These are phyloP conservation scores for Delphinapterus leucas DNA, from an alignment of 2,113 vertebrate genomes.

Conservation along the genomic window DNA sequence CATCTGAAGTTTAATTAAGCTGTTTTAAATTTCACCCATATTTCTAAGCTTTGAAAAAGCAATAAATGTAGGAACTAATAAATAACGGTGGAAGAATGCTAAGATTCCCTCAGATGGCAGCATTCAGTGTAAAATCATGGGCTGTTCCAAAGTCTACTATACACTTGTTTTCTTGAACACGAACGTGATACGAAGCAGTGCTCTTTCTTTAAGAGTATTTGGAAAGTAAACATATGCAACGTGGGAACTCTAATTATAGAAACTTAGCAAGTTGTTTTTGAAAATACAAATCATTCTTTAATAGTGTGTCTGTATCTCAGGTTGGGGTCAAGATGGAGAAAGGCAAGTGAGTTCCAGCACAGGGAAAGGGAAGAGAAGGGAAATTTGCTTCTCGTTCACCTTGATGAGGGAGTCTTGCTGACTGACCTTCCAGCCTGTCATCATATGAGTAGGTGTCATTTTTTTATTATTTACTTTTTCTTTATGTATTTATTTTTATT, in stretches of 20 bases:
- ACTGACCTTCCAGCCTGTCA: background rate
- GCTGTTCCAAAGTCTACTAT: background rate
- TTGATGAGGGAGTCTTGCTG: background rate
- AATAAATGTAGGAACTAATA: slow-evolving; percentile 77
- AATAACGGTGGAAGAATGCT: slow-evolving; percentile 60
- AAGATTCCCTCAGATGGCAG: slow-evolving; percentile 60
- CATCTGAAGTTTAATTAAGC: slow-evolving; percentile 85
- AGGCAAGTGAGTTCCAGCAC: background rate
- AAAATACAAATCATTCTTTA: background rate
- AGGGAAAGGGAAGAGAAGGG: background rate
- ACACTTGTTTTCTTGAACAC: background rate
- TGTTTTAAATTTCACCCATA: slow-evolving; percentile 82
- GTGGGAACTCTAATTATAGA: background rate
- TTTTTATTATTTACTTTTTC: background rate
- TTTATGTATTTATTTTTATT: background rate
- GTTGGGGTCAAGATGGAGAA: background rate
- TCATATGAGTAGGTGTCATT: background rate
- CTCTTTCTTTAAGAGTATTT: slow-evolving; percentile 6
- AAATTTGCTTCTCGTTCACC: background rate
- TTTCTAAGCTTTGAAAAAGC: slow-evolving; percentile 74
- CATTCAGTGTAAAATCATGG: background rate
- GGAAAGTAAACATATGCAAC: background rate
- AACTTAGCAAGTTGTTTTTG: background rate
- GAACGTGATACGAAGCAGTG: background rate
- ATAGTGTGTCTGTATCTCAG: background rate